These are phyloP conservation scores for Oncorhynchus gorbuscha DNA, from an alignment of 2,113 vertebrate species.

Conservation along the genomic window DNA sequence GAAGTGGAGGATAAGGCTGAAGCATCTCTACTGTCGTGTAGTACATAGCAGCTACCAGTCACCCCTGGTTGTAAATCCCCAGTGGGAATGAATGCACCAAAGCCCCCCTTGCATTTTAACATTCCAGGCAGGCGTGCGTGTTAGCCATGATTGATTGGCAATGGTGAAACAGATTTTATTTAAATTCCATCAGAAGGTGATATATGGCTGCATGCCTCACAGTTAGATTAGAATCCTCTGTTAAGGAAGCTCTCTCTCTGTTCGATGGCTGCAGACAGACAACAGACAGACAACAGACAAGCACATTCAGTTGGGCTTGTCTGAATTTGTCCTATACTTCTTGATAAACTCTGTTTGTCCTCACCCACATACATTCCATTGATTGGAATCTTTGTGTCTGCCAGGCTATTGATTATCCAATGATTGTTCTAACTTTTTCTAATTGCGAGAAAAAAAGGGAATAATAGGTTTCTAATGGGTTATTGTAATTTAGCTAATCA, in stretches of 20 bases:
- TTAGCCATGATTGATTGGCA: slow-evolving; percentile 25
- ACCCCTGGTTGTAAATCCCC: neutral
- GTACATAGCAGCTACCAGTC: neutral
- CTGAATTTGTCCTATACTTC: neutral
- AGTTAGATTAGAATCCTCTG: slow-evolving; percentile 9
- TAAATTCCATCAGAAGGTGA: slow-evolving; percentile 26
- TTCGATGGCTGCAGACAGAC: neutral
- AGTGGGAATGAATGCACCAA: neutral
- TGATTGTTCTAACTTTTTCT: neutral
- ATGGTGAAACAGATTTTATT: slow-evolving; percentile 37
- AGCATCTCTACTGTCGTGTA: neutral
- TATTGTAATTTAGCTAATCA: slow-evolving; percentile 30
- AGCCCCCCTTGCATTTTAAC: neutral
- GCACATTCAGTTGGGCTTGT: neutral
- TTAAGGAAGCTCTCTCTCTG: neutral
- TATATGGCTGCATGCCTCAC: slow-evolving; percentile 9
- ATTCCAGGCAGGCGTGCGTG: slow-evolving; percentile 19
- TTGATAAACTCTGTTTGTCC: neutral
- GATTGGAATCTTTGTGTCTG: neutral
- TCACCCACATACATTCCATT: neutral
- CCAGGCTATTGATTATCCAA: neutral
- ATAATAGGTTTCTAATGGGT: neutral
- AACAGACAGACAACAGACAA: neutral
- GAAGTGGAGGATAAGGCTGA: neutral
- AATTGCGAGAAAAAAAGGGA: slow-evolving; percentile 5